These are phyloP conservation scores for Phrixothrix hirtus DNA, from an alignment of 2,888 invertebrate genomes.

Conservation along the genomic window DNA sequence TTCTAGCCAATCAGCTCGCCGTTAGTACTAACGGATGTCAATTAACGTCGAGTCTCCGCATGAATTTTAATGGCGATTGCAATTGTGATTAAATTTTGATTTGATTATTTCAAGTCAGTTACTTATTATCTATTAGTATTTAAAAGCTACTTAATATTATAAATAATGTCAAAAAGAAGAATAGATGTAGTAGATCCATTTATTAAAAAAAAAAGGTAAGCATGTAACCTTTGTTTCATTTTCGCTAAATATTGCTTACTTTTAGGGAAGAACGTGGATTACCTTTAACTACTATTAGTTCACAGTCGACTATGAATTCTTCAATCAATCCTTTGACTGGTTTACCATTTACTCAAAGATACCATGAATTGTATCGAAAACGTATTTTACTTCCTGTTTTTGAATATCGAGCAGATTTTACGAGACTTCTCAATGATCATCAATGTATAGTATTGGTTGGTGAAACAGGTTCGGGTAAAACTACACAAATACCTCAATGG, in stretches of 20 bases:
- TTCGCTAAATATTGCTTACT: slow-evolving; percentile 14
- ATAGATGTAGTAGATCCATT: slow-evolving; percentile 87
- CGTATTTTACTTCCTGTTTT: slow-evolving; percentile 94
- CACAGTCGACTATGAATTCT: slow-evolving; percentile 49
- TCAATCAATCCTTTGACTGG: slow-evolving; percentile 79
- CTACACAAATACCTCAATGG: slow-evolving; percentile 99
- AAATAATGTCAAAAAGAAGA: slow-evolving; percentile 77
- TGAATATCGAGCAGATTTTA: slow-evolving; percentile 96
- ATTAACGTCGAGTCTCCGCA: not conserved
- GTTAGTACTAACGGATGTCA: no score
- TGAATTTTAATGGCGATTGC: slow-evolving; percentile 2
- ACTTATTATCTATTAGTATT: not conserved
- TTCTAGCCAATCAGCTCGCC: no score
- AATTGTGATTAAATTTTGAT: slow-evolving; percentile 8
- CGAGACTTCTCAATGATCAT: slow-evolving; percentile 88
- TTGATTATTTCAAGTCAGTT: not conserved
- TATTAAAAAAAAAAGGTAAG: slow-evolving; percentile 75
- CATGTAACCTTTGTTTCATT: slow-evolving; percentile 28
- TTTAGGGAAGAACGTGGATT: slow-evolving; percentile 63
- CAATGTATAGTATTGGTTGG: slow-evolving; percentile 97
- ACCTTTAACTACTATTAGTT: slow-evolving; percentile 42
- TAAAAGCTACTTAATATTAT: slow-evolving; percentile 4
- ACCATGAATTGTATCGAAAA: slow-evolving; percentile 86
- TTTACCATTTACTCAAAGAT: slow-evolving; percentile 84
- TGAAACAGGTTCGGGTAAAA: slow-evolving; percentile 99